A percentile compares a stretch with the other conserved stretches of the same genome.
These are phyloP conservation scores for Therioaphis trifolii DNA, from an alignment of 2,888 invertebrate species.

Conservation along the genomic window DNA sequence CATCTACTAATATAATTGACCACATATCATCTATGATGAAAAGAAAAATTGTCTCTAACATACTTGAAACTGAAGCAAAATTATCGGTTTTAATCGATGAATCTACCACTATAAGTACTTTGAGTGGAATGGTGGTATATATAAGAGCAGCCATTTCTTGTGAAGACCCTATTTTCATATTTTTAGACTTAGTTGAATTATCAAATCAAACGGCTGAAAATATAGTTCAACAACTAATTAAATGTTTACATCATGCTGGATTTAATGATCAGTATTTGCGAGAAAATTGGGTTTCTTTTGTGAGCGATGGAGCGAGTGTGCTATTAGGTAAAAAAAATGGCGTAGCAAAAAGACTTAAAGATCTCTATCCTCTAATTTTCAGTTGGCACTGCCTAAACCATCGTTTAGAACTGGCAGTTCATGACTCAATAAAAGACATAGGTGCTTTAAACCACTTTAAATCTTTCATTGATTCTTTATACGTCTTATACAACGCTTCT, in stretches of 20 bases:
- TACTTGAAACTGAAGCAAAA: background rate
- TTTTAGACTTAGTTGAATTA: background rate
- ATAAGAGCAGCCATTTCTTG: background rate
- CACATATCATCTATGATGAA: background rate
- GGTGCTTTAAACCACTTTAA: conserved; percentile 64
- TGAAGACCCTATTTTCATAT: background rate
- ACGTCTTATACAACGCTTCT: conserved; percentile 53
- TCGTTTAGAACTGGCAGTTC: conserved; percentile 62
- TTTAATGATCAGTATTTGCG: background rate
- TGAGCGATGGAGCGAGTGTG: too few relatives aligned
- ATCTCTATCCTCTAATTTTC: conserved; percentile 52
- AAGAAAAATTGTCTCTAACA: background rate
- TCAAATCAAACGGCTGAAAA: background rate
- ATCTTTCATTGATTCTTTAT: conserved; percentile 60
- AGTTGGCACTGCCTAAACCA: conserved; percentile 64
- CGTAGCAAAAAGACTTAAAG: conserved; percentile 14
- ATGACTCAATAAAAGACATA: conserved; percentile 63
- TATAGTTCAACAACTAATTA: conserved; percentile 7
- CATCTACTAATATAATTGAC: background rate
- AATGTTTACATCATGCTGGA: background rate
- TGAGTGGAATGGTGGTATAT: background rate
- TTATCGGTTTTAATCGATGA: conserved; percentile 5
- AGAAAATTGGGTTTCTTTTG: conserved; percentile 6
- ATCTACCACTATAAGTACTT: background rate
- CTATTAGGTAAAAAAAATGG: conserved; percentile 14